Percentiles rank a stretch among this genome's conserved stretches.
Evolutionary conservation across 2,888 invertebrate genomes (phyloP).

Genomic region (Phanerotoma sp.): DNA sequence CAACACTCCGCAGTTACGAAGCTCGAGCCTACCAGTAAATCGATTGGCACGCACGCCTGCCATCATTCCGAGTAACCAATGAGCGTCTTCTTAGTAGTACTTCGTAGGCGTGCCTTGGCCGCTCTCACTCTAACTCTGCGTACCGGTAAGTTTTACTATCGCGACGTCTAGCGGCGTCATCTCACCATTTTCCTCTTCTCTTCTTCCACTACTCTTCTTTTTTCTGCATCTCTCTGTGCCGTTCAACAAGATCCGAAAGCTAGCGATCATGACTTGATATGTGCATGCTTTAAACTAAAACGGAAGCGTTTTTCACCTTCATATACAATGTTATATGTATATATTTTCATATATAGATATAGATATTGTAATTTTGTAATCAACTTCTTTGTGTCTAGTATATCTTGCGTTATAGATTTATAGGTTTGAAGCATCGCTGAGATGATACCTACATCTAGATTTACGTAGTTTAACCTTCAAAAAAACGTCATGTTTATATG

Average conservation of each 20-base stretch:
- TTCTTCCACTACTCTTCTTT: constrained; percentile 28
- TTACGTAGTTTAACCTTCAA: too few species aligned
- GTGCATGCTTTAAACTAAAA: neutral
- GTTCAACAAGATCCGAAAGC: constrained; percentile 5
- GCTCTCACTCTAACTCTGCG: constrained; percentile 40
- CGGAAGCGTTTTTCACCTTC: neutral
- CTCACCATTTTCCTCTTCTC: constrained; percentile 10
- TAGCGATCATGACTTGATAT: constrained; percentile 12
- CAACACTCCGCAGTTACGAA: constrained; percentile 32
- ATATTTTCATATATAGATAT: too few species aligned
- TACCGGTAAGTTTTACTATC: constrained; percentile 37
- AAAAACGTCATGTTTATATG: too few species aligned
- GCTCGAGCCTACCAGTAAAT: constrained; percentile 44
- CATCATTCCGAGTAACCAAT: constrained; percentile 55
- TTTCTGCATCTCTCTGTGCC: constrained; percentile 7
- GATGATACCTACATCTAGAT: too few species aligned
- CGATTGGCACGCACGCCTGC: constrained; percentile 56
- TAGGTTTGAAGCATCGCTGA: too few species aligned
- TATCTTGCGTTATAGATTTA: too few species aligned
- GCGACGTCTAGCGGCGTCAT: constrained; percentile 46
- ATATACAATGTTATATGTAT: too few species aligned
- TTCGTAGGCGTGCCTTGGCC: constrained; percentile 41
- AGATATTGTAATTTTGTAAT: too few species aligned
- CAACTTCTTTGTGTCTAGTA: too few species aligned
- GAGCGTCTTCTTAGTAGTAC: constrained; percentile 27